Conservation (phyloP, 1,140 invertebrate genomes). For the Pseudomyrmex flavicornis region DNA sequence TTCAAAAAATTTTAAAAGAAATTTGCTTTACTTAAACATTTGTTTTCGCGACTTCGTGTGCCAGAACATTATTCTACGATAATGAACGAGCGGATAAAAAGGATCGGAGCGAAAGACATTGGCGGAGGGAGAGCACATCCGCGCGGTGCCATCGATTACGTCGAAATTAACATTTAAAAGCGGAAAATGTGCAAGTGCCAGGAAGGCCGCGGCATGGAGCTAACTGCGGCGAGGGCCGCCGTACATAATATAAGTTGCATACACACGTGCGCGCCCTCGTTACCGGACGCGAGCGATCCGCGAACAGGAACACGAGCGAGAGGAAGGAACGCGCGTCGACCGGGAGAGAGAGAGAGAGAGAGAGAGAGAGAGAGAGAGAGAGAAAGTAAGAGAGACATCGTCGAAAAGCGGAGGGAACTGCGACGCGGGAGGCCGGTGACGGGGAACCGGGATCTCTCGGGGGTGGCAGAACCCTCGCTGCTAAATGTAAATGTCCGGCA, state of each 20-base stretch:
- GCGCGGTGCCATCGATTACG: slow-evolving; percentile 75
- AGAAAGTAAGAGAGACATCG: slow-evolving; percentile 39
- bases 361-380: background rate
- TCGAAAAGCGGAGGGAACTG: slow-evolving; percentile 37
- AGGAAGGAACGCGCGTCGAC: background rate
- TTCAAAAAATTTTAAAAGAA: too few species aligned
- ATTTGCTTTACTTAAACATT: too few species aligned
- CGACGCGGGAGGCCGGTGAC: slow-evolving; percentile 12
- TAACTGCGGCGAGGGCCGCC: slow-evolving; percentile 63
- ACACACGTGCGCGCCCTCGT: slow-evolving; percentile 69
- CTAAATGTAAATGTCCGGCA: slow-evolving; percentile 84
- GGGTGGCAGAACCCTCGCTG: slow-evolving; percentile 70
- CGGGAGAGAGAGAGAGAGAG: slow-evolving; percentile 9
- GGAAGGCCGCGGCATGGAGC: slow-evolving; percentile 62
- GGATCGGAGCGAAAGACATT: slow-evolving; percentile 4
- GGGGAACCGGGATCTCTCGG: slow-evolving; percentile 22
- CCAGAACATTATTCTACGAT: background rate
- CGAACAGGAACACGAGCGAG: slow-evolving; percentile 4
- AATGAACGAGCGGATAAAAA: slow-evolving; percentile 7
- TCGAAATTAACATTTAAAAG: slow-evolving; percentile 79
- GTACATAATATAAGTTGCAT: slow-evolving; percentile 64
- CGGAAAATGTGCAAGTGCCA: slow-evolving; percentile 79
- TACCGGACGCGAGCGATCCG: slow-evolving; percentile 53
- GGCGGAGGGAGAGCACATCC: slow-evolving; percentile 38
- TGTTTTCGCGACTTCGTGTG: background rate